Percentiles rank a stretch among this genome's conserved stretches.
These are phyloP conservation scores for Euzophera pinguis DNA, from an alignment of 2,888 invertebrate species.

Conservation along the genomic window DNA sequence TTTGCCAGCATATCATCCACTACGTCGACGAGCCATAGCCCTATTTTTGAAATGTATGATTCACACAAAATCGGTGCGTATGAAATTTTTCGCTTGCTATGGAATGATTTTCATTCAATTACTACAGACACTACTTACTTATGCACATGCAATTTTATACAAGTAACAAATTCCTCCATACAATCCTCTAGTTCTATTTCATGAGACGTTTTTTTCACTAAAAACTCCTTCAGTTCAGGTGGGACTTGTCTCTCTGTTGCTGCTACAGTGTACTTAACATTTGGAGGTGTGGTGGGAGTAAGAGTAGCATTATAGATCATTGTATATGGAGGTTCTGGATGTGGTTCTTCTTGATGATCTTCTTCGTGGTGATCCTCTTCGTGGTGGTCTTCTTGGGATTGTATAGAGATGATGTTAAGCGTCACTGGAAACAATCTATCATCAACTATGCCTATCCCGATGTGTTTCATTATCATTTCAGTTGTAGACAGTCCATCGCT, in stretches of 20 bases:
- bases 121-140: neutral
- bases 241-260: conserved; percentile 26
- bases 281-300: neutral
- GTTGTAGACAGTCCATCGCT: no score
- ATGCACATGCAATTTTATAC: conserved; percentile 18
- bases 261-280: neutral
- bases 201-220: conserved; percentile 28
- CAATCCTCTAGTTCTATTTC: conserved; percentile 41
- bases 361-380: no score
- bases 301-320: neutral
- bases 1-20: no score
- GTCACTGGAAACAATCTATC: neutral
- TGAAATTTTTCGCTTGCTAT: no score
- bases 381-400: no score
- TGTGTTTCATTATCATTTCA: no score
- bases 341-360: no score
- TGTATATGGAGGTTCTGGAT: neutral
- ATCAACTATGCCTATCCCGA: neutral
- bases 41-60: no score
- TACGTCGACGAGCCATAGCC: no score
- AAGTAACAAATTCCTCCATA: conserved; percentile 36
- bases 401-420: neutral
- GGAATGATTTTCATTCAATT: no score
- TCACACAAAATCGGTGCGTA: no score
- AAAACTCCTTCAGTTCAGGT: conserved; percentile 18